phyloP scores from a whole-genome alignment of 2,113 vertebrate species.

The Engraulis encrasicolus region DNA sequence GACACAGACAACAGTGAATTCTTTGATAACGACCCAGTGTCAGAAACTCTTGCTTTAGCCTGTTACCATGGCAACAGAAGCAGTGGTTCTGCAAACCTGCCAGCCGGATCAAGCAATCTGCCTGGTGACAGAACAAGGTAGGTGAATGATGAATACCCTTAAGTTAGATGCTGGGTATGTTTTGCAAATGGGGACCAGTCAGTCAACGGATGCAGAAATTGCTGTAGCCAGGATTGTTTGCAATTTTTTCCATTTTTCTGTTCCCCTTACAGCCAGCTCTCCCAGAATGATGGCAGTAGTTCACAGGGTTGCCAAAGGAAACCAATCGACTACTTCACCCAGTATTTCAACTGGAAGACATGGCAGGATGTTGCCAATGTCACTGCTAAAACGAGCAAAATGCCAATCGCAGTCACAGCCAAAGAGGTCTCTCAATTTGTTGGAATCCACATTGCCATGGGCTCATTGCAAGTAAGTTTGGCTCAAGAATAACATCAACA shows the following conservation, averaged over 20 bases:
- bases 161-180: neutral
- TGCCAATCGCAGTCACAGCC: constrained; percentile 53
- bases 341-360: constrained; percentile 70
- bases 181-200: neutral
- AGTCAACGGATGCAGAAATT: neutral
- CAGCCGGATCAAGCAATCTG: constrained; percentile 27
- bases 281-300: neutral
- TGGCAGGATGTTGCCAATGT: constrained; percentile 71
- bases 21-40: constrained; percentile 65
- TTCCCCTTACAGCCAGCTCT: neutral
- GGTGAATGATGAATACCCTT: neutral
- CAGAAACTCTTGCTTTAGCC: constrained; percentile 67
- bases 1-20: constrained; percentile 60
- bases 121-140: constrained; percentile 19
- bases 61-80: constrained; percentile 58
- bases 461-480: constrained; percentile 75
- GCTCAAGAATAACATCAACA: neutral
- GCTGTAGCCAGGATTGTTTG: no score
- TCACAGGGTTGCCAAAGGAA: constrained; percentile 36
- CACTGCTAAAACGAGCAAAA: constrained; percentile 58
- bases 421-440: constrained; percentile 73
- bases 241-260: neutral
- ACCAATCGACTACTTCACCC: constrained; percentile 72
- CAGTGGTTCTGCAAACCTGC: neutral
- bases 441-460: constrained; percentile 81